A percentile compares a stretch with the other conserved stretches of the same genome.
phyloP scores from a whole-genome alignment of 2,113 vertebrate species.

The Silurus glanis region DNA sequence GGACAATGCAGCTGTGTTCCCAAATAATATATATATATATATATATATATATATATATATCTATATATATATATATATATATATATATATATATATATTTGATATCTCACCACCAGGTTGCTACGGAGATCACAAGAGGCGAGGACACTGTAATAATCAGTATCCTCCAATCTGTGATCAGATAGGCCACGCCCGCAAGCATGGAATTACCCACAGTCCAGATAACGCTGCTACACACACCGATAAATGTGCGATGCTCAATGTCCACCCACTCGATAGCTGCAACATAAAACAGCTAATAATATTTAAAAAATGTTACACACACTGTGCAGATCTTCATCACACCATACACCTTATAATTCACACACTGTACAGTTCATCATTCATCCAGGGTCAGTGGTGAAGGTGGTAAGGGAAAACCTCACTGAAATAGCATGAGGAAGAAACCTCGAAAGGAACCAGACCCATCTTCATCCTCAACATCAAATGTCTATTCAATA shows the following conservation, averaged over 20 bases:
- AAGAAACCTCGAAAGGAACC: too few species aligned
- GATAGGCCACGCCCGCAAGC: constrained; percentile 63
- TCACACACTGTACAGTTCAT: background rate
- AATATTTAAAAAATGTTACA: too few species aligned
- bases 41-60: too few species aligned
- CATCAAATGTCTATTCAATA: too few species aligned
- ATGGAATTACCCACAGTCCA: constrained; percentile 70
- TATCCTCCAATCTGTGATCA: constrained; percentile 69
- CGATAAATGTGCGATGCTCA: constrained; percentile 67
- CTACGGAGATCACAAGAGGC: constrained; percentile 63
- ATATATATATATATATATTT: background rate
- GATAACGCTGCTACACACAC: constrained; percentile 67
- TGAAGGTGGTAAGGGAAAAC: too few species aligned
- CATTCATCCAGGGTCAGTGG: too few species aligned
- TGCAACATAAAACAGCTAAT: constrained; percentile 48
- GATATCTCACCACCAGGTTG: constrained; percentile 69
- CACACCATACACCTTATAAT: background rate
- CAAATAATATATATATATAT: too few species aligned
- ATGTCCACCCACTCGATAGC: constrained; percentile 74
- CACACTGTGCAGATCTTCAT: background rate
- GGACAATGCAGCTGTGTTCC: too few species aligned
- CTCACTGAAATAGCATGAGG: too few species aligned
- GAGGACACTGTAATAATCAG: constrained; percentile 67
- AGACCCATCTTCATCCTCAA: too few species aligned
- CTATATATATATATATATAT: too few species aligned